These are phyloP conservation scores for Leptopterna dolabrata DNA, from an alignment of 2,888 invertebrate species.

Conservation along the genomic window DNA sequence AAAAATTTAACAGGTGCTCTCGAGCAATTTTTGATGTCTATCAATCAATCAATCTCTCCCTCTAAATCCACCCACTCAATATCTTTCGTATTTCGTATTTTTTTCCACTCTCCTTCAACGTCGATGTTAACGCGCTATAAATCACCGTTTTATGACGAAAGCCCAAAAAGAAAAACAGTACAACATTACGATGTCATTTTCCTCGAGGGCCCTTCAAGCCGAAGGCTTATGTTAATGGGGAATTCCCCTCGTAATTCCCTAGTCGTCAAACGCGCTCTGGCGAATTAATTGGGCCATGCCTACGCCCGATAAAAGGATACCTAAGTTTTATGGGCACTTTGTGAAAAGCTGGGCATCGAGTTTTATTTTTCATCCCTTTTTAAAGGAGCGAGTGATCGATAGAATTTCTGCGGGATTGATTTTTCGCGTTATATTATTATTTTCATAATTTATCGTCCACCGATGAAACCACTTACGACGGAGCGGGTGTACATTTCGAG, in stretches of 20 bases:
- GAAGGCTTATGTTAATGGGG: slow-evolving; percentile 43
- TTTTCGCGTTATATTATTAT: not conserved
- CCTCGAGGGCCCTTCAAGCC: not conserved
- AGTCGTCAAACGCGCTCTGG: slow-evolving; percentile 46
- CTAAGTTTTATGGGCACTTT: not conserved
- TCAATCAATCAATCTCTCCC: no score
- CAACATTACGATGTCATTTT: slow-evolving; percentile 24
- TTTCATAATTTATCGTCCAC: not conserved
- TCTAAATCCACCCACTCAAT: no score
- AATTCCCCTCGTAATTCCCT: slow-evolving; percentile 40
- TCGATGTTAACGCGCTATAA: slow-evolving; percentile 1
- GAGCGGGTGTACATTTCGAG: not conserved
- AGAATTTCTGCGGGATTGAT: not conserved
- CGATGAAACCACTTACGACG: not conserved
- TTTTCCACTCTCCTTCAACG: not conserved
- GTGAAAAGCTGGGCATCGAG: not conserved
- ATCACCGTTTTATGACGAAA: slow-evolving; percentile 36
- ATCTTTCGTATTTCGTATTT: no score
- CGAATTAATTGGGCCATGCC: slow-evolving; percentile 41
- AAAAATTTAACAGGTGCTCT: no score
- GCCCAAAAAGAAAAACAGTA: slow-evolving; percentile 4
- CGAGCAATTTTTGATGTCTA: no score
- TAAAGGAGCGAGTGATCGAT: not conserved
- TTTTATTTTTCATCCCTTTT: not conserved
- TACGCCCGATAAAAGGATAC: not conserved